Conservation (phyloP, 2,113 vertebrate genomes). For the Bos javanicus region DNA sequence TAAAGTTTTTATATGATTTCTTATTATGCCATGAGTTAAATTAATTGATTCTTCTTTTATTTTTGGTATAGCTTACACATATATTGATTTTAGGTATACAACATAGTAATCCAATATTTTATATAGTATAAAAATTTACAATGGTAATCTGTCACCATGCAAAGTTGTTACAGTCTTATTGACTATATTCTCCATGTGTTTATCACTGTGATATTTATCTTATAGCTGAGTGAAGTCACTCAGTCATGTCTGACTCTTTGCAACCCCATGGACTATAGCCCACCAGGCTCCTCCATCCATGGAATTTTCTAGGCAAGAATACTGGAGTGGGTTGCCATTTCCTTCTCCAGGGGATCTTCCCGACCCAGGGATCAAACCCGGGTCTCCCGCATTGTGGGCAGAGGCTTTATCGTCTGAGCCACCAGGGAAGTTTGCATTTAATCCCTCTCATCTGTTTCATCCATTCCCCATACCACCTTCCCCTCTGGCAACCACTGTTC, state of each 20-base stretch:
- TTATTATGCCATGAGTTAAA: background rate
- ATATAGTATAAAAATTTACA: background rate
- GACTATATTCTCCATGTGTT: background rate
- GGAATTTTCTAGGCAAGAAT: no score
- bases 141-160: background rate
- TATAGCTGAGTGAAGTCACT: background rate
- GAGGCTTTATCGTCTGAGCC: no score
- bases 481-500: background rate
- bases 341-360: no score
- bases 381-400: no score
- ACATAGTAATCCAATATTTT: background rate
- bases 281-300: no score
- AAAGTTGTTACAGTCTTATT: background rate
- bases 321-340: no score
- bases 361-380: no score
- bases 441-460: background rate
- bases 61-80: background rate
- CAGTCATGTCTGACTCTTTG: no score
- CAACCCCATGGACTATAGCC: no score
- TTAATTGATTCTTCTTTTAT: background rate
- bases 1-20: background rate
- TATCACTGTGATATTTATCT: background rate
- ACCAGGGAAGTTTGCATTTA: background rate
- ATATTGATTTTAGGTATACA: background rate
- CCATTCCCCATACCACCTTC: background rate